Evolutionary conservation across 1,140 invertebrate genomes (phyloP).

Genomic region (Acromyrmex charruanus): DNA sequence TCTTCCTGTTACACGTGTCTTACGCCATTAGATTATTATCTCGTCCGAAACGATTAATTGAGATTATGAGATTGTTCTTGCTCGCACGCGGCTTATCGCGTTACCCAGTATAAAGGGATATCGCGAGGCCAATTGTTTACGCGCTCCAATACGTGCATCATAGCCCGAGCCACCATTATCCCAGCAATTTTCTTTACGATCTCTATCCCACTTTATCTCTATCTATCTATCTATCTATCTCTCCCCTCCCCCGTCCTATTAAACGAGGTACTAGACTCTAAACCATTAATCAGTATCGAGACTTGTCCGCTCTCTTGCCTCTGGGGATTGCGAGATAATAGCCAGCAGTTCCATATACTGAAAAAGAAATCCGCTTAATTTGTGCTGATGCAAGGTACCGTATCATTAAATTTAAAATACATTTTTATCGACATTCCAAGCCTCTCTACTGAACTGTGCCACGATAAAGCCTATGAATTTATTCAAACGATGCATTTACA

Average conservation of each 20-base stretch:
- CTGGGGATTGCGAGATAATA: slow-evolving; percentile 22
- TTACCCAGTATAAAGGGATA: not conserved
- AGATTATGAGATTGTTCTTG: slow-evolving; percentile 40
- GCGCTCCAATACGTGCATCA: slow-evolving; percentile 8
- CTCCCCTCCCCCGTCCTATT: not conserved
- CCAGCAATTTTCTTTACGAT: slow-evolving; percentile 40
- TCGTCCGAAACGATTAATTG: slow-evolving; percentile 39
- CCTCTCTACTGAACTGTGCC: not conserved
- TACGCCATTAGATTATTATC: slow-evolving; percentile 22
- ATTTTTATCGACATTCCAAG: not conserved
- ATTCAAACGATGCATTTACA: slow-evolving; percentile 39
- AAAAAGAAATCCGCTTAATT: slow-evolving; percentile 53
- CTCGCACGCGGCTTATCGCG: not conserved
- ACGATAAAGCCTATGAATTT: slow-evolving; percentile 26
- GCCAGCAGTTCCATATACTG: not conserved
- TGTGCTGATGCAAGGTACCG: slow-evolving; percentile 3
- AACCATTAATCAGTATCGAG: slow-evolving; percentile 70
- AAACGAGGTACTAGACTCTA: slow-evolving; percentile 48
- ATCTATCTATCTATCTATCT: too few relatives aligned
- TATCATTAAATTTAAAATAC: slow-evolving; percentile 38
- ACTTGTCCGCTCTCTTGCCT: not conserved
- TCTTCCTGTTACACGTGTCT: not conserved
- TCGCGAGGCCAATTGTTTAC: slow-evolving; percentile 37
- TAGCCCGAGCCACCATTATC: slow-evolving; percentile 1
- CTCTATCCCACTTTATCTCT: not conserved